Conservation (phyloP, 2,797 vertebrate genomes). For the Galagoides demidoff region DNA sequence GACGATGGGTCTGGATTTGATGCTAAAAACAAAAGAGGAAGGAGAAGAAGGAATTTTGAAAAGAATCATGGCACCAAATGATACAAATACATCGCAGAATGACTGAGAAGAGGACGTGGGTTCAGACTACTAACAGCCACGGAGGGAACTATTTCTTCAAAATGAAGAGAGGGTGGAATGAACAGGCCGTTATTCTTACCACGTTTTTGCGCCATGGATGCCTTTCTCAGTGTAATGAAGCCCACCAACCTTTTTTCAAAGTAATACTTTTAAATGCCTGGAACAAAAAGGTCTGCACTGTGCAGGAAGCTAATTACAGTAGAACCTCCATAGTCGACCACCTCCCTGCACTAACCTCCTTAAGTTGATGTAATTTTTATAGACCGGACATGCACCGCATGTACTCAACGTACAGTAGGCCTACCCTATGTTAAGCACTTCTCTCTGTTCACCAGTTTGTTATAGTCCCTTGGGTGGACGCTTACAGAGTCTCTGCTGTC, state of each 20-base stretch:
- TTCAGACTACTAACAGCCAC: neutral
- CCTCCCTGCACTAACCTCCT: too few species aligned
- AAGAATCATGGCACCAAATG: neutral
- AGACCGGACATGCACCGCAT: too few species aligned
- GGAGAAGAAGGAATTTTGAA: neutral
- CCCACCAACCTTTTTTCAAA: neutral
- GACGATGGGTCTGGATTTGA: neutral
- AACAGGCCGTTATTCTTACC: neutral
- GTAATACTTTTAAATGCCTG: neutral
- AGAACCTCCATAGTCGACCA: too few species aligned
- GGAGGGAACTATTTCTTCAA: neutral
- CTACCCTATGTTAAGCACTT: too few species aligned
- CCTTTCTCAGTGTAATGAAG: neutral
- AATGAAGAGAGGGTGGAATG: neutral
- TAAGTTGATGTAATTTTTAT: too few species aligned
- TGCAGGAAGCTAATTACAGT: neutral
- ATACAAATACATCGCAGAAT: neutral
- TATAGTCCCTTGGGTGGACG: too few species aligned
- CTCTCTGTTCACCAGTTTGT: too few species aligned
- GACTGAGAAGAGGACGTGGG: neutral
- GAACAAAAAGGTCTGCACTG: neutral
- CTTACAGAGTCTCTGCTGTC: too few species aligned
- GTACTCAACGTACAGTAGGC: too few species aligned
- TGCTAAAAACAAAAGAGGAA: neutral
- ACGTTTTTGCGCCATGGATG: neutral